These are phyloP conservation scores for Epiblema foenella DNA, from an alignment of 2,888 invertebrate species.

Conservation along the genomic window DNA sequence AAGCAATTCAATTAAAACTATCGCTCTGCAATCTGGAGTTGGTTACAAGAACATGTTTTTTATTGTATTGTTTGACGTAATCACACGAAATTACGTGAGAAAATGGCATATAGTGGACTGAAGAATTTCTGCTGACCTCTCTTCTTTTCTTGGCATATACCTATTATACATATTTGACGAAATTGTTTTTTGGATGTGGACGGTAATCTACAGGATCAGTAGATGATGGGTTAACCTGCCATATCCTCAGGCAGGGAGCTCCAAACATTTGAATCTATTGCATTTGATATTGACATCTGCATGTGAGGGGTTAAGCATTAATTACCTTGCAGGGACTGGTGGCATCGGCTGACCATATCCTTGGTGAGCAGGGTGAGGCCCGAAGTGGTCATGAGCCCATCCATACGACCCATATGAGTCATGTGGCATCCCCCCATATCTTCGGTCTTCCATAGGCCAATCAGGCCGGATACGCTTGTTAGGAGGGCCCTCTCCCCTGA, in stretches of 20 bases:
- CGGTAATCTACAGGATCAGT: no score
- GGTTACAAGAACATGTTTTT: not conserved
- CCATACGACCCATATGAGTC: conserved; percentile 84
- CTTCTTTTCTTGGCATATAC: not conserved
- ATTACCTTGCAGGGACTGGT: conserved; percentile 78
- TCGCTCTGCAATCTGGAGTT: no score
- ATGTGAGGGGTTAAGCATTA: not conserved
- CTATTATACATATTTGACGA: no score
- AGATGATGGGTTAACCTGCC: no score
- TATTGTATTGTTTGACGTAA: not conserved
- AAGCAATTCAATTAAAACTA: no score
- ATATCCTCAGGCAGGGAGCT: no score
- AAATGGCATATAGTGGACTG: not conserved
- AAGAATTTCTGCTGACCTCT: not conserved
- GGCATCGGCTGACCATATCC: conserved; percentile 86
- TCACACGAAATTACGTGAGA: conserved; percentile 2
- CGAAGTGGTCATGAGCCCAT: conserved; percentile 82
- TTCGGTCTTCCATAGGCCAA: conserved; percentile 85
- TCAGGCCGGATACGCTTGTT: conserved; percentile 90
- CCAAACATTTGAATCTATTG: no score
- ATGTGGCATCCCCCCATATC: conserved; percentile 82
- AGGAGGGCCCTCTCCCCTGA: conserved; percentile 90
- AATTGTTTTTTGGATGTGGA: no score
- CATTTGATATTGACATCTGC: no score
- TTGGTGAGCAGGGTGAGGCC: conserved; percentile 86